Evolutionary conservation across 2,113 vertebrate species (phyloP), one percentile per base, ranked within the genome.

Genomic region (Pituophis catenifer): DNA sequence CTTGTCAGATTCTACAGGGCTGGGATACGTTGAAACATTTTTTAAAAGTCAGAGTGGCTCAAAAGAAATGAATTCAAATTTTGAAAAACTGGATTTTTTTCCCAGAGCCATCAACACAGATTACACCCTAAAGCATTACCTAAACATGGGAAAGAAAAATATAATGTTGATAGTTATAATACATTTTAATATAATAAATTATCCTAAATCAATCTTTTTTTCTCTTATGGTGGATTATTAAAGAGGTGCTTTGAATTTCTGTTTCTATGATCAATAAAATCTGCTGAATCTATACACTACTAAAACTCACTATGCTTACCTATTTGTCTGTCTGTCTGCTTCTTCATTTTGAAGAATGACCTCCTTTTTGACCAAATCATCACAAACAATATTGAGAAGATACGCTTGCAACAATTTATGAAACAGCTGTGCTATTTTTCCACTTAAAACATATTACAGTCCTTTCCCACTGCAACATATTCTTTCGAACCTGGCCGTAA

Each of bases 21-120:
- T 95, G 89, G 92, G 95, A 94, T 93, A 94, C 97, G 96, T 93
- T 93, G 90, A 96, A 96, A 94, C 19, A n/a, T 94, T 94, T 96
- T 97, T 92, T 96, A 93, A 91, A 96, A 95, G 89, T 59, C 33
- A 96, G 75, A 96, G 93, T 95, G 94, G 95, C 96, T 97, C 95
- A 97, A 95, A 96, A 97, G 90, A 93, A 97, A 97, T 97, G 98
- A 97, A 98, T 98, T 98, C 97, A 97, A 96, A 94, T 97, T 95
- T 97, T 97, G 97, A 97, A 97, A 97, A 96, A 95, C 96, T 96
- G 95, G 58, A 96, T 97, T 98, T 98, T 96, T 96, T 1, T 0
- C 94, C 94, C 91, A 97, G 97, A 97, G 96, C 97, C 95, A 97
- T 97, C 97, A 98, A 97, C 97, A 97, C 96, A 97, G 97, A 98